Conservation (phyloP, 2,797 vertebrate genomes). For the Fringilla coelebs region DNA sequence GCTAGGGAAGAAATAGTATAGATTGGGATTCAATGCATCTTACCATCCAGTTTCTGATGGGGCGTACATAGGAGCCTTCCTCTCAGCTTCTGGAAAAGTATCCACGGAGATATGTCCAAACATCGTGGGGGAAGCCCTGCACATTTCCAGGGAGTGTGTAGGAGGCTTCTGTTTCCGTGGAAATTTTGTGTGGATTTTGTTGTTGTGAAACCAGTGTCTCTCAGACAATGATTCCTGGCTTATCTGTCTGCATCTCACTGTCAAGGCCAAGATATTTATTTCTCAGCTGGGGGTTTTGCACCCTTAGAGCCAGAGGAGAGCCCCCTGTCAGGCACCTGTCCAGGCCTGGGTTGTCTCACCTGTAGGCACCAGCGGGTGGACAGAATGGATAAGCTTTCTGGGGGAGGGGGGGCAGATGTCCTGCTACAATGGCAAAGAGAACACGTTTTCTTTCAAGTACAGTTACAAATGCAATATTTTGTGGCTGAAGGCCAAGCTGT, state of each 20-base stretch:
- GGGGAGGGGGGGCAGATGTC: not conserved
- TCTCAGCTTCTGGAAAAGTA: not conserved
- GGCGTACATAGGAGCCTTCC: not conserved
- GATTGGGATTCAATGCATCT: not conserved
- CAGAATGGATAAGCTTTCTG: not conserved
- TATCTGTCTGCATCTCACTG: not conserved
- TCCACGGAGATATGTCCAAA: not conserved
- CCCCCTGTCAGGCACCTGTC: too few relatives aligned
- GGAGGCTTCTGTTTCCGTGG: not conserved
- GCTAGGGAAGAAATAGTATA: not conserved
- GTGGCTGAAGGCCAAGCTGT: not conserved
- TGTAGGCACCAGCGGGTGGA: not conserved
- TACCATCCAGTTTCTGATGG: not conserved
- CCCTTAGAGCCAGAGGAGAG: not conserved
- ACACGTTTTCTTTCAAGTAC: not conserved
- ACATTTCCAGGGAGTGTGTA: not conserved
- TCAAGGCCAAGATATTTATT: not conserved
- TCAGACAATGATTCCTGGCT: not conserved
- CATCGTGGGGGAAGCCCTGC: not conserved
- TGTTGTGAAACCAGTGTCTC: not conserved
- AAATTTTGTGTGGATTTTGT: not conserved
- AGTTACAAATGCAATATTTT: not conserved
- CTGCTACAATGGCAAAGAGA: not conserved
- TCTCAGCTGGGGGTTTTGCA: not conserved
- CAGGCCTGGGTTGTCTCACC: not conserved